These are phyloP conservation scores for Microctonus brassicae DNA, from an alignment of 2,888 invertebrate genomes.

Conservation along the genomic window DNA sequence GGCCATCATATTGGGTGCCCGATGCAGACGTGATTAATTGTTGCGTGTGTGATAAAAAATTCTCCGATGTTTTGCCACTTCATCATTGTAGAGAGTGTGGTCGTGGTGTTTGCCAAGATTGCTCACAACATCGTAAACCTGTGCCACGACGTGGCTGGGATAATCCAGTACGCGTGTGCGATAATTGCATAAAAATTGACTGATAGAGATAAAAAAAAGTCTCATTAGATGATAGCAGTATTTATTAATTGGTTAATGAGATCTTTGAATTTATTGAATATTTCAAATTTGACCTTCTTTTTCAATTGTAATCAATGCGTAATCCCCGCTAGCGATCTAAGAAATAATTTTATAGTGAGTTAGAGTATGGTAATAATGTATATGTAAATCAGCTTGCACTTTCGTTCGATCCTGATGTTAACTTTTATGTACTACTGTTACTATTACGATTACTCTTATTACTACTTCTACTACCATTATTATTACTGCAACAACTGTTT, in stretches of 20 bases:
- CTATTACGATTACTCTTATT: neutral
- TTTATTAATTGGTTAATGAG: neutral
- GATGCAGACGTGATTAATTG: conserved; percentile 80
- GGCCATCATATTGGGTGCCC: conserved; percentile 86
- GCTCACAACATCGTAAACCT: conserved; percentile 77
- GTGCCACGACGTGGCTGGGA: conserved; percentile 84
- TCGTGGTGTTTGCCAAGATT: conserved; percentile 82
- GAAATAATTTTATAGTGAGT: neutral
- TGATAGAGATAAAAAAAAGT: conserved; percentile 37
- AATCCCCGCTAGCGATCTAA: neutral
- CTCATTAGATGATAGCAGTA: neutral
- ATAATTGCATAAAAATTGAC: conserved; percentile 73
- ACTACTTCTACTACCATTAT: neutral
- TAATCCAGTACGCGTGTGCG: conserved; percentile 81
- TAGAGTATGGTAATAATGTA: neutral
- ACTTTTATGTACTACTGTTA: neutral
- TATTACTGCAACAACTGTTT: neutral
- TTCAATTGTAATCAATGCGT: neutral
- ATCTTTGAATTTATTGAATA: neutral
- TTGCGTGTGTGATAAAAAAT: conserved; percentile 75
- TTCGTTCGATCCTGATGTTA: neutral
- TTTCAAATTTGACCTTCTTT: neutral
- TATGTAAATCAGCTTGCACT: neutral
- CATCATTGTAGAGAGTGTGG: conserved; percentile 79
- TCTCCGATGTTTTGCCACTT: conserved; percentile 64